Conservation (phyloP, 2,113 vertebrate species). For the Lepidothrix coronata region DNA sequence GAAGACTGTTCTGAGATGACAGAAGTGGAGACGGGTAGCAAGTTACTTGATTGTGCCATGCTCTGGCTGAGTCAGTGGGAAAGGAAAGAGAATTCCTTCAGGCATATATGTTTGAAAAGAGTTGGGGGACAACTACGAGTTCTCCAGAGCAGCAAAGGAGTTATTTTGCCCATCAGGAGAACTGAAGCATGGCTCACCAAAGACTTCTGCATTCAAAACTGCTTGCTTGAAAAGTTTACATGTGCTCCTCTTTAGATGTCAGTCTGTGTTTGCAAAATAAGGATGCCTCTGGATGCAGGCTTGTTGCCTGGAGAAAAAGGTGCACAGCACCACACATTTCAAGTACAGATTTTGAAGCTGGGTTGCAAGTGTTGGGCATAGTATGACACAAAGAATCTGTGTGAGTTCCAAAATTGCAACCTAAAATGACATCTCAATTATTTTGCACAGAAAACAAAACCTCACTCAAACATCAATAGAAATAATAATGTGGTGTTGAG, state of each 20-base stretch:
- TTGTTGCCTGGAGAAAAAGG: background rate
- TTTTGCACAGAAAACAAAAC: background rate
- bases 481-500: background rate
- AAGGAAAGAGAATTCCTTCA: background rate
- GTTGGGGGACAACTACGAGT: background rate
- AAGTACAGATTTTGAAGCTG: background rate
- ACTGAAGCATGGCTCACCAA: background rate
- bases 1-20: background rate
- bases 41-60: background rate
- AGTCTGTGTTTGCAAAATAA: background rate
- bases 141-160: background rate
- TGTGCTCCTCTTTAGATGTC: background rate
- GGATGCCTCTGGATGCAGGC: background rate
- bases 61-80: background rate
- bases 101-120: background rate
- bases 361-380: rapidly evolving
- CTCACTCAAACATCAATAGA: background rate
- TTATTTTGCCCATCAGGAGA: background rate
- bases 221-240: background rate
- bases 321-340: background rate
- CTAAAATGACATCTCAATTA: background rate
- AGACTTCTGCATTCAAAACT: background rate
- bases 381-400: background rate
- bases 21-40: background rate
- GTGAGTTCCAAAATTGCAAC: background rate